Base-by-base conservation (phyloP, 2,888 invertebrate genomes). In the Andrena bicolor region DNA sequence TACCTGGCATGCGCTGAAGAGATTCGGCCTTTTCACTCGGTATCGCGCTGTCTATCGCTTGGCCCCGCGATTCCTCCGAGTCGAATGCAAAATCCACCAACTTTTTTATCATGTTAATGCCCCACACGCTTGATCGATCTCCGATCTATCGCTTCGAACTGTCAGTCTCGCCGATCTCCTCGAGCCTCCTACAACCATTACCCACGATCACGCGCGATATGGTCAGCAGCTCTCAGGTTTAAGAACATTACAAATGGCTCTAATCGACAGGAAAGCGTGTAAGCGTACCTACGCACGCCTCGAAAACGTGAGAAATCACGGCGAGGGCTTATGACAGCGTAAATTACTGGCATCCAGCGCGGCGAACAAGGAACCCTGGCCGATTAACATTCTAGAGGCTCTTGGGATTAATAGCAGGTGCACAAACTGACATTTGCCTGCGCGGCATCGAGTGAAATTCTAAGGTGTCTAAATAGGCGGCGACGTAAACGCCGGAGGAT, bases 381-480 rank as follows among this genome's bases (percentile, higher is more conserved):
- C 79, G 77, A 87, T 89, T 83, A 89, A 76, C 83, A 73, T 74
- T 72, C 69, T 71, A 65, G 73, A 75, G 71, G 73, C 78, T 16
- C 56, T 73, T 64, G 56, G 26, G 66, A 60, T 85, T 74, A 75
- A 80, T 82, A 65, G 53, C 70, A 72, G 76, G 74, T 73, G 81
- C 71, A 51, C 60, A 51, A 41, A 80, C 49, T 84, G 88, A 82
- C 88, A 88, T 88, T 86, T 84, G 79, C 72, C 10, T 6, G 71
- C 26, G 58, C n/a, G 26, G 76, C 56, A 20, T 26, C 30, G 13
- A 35, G 64, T 63, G 30, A 63, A 60, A 71, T 30, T 71, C 35
- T 23, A 16, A 48, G 23, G 51, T 8, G 23, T 58, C 48, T 26
- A 61, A 35, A 63, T 23, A 32, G 53, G 30, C 35, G 48, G 23